A percentile compares a stretch with the other conserved stretches of the same genome.
These are phyloP conservation scores for Myiotriccus ornatus DNA, from an alignment of 2,797 vertebrate genomes.

Conservation along the genomic window DNA sequence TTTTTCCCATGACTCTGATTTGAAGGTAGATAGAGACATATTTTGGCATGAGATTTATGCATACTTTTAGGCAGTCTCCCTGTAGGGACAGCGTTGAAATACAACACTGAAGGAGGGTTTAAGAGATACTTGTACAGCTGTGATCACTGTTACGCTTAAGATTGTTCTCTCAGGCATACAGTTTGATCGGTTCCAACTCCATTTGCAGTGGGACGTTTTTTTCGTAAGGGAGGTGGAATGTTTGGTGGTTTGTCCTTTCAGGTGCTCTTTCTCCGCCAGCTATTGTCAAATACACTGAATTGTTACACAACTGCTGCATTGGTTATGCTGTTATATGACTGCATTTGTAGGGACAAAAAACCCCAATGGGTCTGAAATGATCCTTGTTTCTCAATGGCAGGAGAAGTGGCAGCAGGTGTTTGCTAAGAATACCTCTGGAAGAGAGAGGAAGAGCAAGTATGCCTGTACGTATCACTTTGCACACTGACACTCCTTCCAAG, in stretches of 20 bases:
- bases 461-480: background rate
- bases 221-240: background rate
- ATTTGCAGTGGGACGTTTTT: background rate
- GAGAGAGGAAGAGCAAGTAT: background rate
- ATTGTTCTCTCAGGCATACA: background rate
- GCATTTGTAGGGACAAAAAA: background rate
- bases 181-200: background rate
- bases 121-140: background rate
- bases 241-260: background rate
- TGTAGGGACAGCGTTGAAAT: background rate
- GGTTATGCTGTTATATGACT: background rate
- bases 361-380: background rate
- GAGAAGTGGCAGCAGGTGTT: background rate
- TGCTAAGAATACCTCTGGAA: background rate
- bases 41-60: background rate
- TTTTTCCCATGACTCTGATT: conserved; percentile 8
- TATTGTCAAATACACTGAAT: background rate
- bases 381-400: background rate
- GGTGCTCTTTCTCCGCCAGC: background rate
- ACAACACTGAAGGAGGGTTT: background rate
- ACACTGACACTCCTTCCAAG: background rate
- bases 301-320: background rate
- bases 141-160: background rate
- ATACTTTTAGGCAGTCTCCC: background rate
- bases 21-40: background rate